Conservation (phyloP, 1,140 invertebrate genomes). For the Eueides isabella region DNA sequence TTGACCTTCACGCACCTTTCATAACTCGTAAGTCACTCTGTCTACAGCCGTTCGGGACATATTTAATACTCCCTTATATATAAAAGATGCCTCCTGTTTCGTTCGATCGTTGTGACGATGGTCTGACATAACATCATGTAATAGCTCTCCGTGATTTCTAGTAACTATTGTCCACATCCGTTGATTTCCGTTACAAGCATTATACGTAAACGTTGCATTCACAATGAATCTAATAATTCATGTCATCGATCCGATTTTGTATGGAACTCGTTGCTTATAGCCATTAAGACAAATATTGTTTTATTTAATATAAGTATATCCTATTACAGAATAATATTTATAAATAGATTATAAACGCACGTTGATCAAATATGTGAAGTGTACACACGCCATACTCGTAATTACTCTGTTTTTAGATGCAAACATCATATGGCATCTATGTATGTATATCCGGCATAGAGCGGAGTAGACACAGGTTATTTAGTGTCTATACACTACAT, state of each 20-base stretch:
- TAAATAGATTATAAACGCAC: not conserved
- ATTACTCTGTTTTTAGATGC: not conserved
- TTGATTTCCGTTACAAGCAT: not conserved
- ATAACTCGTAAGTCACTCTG: no score
- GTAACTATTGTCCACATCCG: not conserved
- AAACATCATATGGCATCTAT: not conserved
- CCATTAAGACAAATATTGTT: no score
- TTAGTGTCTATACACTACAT: no score
- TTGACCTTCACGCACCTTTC: no score
- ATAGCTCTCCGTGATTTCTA: not conserved
- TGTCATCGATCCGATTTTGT: not conserved
- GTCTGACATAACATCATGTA: not conserved
- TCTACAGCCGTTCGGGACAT: no score
- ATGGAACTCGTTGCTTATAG: not conserved
- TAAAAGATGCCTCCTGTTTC: no score
- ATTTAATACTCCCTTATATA: no score
- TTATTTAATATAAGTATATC: no score
- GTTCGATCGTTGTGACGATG: no score
- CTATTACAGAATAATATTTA: no score
- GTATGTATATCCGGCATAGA: no score
- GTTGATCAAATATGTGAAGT: not conserved
- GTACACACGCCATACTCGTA: not conserved
- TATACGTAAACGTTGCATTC: not conserved
- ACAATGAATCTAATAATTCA: not conserved
- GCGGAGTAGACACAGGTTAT: no score